Conservation (phyloP, 2,888 invertebrate genomes). For the Reticulitermes lucifugus region DNA sequence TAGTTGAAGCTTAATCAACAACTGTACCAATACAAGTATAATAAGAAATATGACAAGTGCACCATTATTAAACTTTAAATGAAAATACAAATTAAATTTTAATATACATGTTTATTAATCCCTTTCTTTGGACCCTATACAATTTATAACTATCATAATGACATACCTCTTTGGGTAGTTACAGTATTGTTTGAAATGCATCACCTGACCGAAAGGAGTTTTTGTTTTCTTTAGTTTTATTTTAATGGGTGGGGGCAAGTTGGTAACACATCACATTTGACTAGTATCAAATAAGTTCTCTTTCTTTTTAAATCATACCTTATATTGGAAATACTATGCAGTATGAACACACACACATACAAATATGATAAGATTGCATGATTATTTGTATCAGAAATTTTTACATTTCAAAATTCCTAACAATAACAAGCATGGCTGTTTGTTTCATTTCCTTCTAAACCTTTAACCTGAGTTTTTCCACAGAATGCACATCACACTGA, state of each 20-base stretch:
- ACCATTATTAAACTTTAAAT: too few relatives aligned
- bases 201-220: constrained; percentile 57
- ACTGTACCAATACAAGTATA: too few relatives aligned
- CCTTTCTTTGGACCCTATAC: constrained; percentile 82
- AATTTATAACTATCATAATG: constrained; percentile 73
- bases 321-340: constrained; percentile 27
- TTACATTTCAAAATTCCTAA: background rate
- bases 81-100: constrained; percentile 57
- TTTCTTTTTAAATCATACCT: constrained; percentile 48
- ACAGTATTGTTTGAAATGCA: constrained; percentile 61
- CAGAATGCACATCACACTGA: background rate
- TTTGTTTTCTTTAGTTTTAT: constrained; percentile 27
- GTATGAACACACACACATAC: constrained; percentile 39
- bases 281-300: constrained; percentile 62
- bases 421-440: background rate
- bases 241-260: constrained; percentile 58
- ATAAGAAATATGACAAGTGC: too few relatives aligned
- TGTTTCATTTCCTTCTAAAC: background rate
- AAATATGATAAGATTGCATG: background rate
- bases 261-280: constrained; percentile 64
- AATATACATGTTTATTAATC: constrained; percentile 75
- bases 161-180: constrained; percentile 46
- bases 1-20: too few relatives aligned
- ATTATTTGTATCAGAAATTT: background rate
- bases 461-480: background rate